Base-by-base conservation (phyloP, 2,797 vertebrate genomes). In the Rhodeus uyekii region DNA sequence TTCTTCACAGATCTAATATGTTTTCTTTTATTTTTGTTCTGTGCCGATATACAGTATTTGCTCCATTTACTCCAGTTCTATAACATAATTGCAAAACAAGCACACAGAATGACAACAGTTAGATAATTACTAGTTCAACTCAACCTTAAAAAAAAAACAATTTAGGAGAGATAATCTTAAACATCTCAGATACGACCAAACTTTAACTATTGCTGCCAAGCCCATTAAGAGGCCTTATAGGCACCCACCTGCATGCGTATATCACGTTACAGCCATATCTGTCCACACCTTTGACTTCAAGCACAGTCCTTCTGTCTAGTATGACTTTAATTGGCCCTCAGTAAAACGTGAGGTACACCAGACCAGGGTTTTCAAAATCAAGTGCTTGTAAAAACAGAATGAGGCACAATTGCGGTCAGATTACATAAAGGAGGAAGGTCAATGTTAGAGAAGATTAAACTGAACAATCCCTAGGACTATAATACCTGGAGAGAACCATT, bases 261-360 rank as follows among this genome's bases (percentile, higher is more conserved):
- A 73, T 85, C 58, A 81, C 34, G 50, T 85, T 84, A 80, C 81
- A 82, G 63, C n/a, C 75, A 76, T 58, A 73, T 85, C 83, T 77
- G 73, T 72, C 44, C 74, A 72, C 72, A 72, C 78, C 34, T 71
- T 48, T 74, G 44, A 83, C 72, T 71, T 73, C 81, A 58, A 64
- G 69, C 76, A 80, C 50, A 71, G 76, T 77, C 77, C 48, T 46
- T 68, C 83, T n/a, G 34, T 84, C 77, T 78, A 78, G 16, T 27
- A n/a, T 80, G 32, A 50, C 48, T 65, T 72, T 83, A 38, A 71
- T 60, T 71, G 77, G 18, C 60, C 27, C 61, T 55, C 53, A 81
- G 46, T 75, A 86, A 81, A 87, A 78, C 80, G 16, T 48, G 36
- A 84, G 44, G 19, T 65, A 78, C 80, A 72, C 6, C 46, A 71